Evolutionary conservation across 2,113 vertebrate species (phyloP).

Genomic region (Cyphomyrus discorhynchus): DNA sequence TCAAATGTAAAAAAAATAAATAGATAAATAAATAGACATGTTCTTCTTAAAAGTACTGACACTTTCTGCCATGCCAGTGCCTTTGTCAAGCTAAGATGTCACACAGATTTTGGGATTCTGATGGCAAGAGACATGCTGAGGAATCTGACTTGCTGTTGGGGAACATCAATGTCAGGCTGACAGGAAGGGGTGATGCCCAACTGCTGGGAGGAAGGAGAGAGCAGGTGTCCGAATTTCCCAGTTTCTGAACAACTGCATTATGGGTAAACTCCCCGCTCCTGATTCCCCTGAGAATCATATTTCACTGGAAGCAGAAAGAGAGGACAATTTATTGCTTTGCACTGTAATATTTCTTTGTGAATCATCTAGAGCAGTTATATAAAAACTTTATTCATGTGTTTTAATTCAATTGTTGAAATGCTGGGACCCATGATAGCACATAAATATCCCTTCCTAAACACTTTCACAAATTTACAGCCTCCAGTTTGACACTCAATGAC

Average conservation of each 20-base stretch:
- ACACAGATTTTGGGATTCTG: slow-evolving; percentile 7
- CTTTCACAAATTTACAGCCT: neutral
- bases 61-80: neutral
- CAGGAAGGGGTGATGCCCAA: neutral
- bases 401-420: neutral
- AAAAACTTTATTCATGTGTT: neutral
- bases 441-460: neutral
- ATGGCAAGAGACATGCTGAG: neutral
- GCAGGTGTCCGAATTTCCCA: slow-evolving; percentile 30
- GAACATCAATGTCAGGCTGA: neutral
- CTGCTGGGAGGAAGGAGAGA: slow-evolving; percentile 16
- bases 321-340: neutral
- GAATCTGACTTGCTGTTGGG: slow-evolving; percentile 4
- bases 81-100: slow-evolving; percentile 12
- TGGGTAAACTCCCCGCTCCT: neutral
- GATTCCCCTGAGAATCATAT: neutral
- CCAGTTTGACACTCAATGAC: neutral
- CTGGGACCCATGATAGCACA: neutral
- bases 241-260: slow-evolving; percentile 14
- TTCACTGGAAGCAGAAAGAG: neutral
- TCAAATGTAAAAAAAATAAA: neutral
- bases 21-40: neutral
- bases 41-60: neutral
- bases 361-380: neutral
- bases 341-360: neutral